A percentile compares a stretch with the other conserved stretches of the same genome.
These are phyloP conservation scores for Glyptemys insculpta DNA, from an alignment of 2,797 vertebrate species.

Conservation along the genomic window DNA sequence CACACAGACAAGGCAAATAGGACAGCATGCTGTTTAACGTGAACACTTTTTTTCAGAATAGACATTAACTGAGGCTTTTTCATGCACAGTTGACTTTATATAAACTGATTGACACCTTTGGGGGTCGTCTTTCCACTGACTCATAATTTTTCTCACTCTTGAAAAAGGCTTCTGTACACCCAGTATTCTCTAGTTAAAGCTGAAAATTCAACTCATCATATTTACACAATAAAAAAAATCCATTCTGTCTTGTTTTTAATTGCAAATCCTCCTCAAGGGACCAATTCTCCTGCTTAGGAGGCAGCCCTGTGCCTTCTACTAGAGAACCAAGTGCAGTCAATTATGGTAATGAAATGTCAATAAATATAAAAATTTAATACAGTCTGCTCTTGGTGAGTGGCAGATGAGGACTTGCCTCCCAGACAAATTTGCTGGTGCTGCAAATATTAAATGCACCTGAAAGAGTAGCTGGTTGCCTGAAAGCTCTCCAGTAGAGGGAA, in stretches of 20 bases:
- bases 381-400: slow-evolving; percentile 94
- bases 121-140: slow-evolving; percentile 86
- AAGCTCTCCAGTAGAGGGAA: slow-evolving; percentile 75
- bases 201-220: slow-evolving; percentile 89
- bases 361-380: slow-evolving; percentile 99
- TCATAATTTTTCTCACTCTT: slow-evolving; percentile 88
- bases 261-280: slow-evolving; percentile 93
- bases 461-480: slow-evolving; percentile 82
- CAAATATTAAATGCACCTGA: slow-evolving; percentile 93
- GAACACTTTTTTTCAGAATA: slow-evolving; percentile 75
- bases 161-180: slow-evolving; percentile 78
- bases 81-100: slow-evolving; percentile 92
- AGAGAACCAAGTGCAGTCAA: slow-evolving; percentile 94
- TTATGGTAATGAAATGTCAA: slow-evolving; percentile 99
- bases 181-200: slow-evolving; percentile 82
- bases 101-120: slow-evolving; percentile 94
- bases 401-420: slow-evolving; percentile 95
- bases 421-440: slow-evolving; percentile 96
- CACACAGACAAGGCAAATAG: background rate
- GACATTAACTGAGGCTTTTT: slow-evolving; percentile 88
- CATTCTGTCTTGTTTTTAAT: slow-evolving; percentile 92
- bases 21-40: slow-evolving; percentile 50
- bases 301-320: slow-evolving; percentile 86
- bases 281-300: slow-evolving; percentile 90
- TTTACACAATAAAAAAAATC: slow-evolving; percentile 94